These are phyloP conservation scores for Heliothis peltigera DNA, from an alignment of 2,888 invertebrate genomes.

Conservation along the genomic window DNA sequence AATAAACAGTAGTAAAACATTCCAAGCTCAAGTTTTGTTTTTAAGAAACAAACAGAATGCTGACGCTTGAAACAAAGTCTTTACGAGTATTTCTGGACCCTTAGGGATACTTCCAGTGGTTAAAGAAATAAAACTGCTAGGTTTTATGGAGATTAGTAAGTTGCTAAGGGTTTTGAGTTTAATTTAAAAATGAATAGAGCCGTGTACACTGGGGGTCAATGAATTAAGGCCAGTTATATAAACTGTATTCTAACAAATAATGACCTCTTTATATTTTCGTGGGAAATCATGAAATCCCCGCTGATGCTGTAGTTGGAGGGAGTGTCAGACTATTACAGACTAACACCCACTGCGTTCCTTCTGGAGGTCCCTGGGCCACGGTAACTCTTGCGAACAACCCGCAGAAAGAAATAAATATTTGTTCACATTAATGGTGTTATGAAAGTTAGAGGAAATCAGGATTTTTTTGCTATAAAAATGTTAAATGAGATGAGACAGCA, in stretches of 20 bases:
- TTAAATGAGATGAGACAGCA: neutral
- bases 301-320: too few species aligned
- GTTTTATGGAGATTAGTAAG: slow-evolving; percentile 23
- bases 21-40: slow-evolving; percentile 4
- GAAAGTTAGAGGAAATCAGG: too few species aligned
- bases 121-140: slow-evolving; percentile 26
- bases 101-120: neutral
- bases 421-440: too few species aligned
- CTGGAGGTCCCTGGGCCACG: too few species aligned
- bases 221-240: neutral
- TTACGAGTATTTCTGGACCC: slow-evolving; percentile 9
- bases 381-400: too few species aligned
- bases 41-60: slow-evolving; percentile 16
- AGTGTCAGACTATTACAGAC: too few species aligned
- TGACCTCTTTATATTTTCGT: too few species aligned
- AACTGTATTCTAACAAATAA: neutral
- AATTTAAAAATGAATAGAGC: neutral
- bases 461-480: neutral
- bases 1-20: slow-evolving; percentile 12
- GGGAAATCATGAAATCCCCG: too few species aligned
- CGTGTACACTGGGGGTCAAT: neutral
- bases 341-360: too few species aligned
- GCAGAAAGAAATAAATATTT: too few species aligned
- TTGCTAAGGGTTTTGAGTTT: slow-evolving; percentile 2
- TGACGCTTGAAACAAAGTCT: slow-evolving; percentile 14